Evolutionary conservation across 2,888 invertebrate species (phyloP).

Genomic region (Drosophila trichaetosa): DNA sequence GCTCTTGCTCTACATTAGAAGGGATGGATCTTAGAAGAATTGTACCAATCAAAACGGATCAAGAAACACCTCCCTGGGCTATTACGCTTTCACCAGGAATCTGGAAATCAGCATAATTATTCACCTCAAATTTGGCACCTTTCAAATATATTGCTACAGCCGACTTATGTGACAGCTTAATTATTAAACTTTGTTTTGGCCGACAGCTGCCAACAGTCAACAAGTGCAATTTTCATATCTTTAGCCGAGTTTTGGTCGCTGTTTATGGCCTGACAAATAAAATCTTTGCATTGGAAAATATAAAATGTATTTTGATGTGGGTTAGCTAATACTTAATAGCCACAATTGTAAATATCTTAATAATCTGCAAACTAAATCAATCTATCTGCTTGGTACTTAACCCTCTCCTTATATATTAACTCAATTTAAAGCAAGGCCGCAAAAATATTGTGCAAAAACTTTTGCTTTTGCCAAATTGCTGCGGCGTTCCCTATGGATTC

Average conservation of each 20-base stretch:
- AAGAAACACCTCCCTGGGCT: neutral
- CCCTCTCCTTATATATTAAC: neutral
- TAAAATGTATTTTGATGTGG: constrained; percentile 28
- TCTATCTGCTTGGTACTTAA: neutral
- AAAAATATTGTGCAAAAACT: neutral
- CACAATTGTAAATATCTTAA: constrained; percentile 7
- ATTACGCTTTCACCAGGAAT: neutral
- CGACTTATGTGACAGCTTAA: neutral
- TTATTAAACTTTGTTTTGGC: constrained; percentile 11
- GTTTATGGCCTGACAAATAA: constrained; percentile 5
- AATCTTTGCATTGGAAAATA: constrained; percentile 3
- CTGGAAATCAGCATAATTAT: neutral
- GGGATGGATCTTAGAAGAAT: neutral
- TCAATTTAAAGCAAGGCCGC: constrained; percentile 7
- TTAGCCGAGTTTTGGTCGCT: neutral
- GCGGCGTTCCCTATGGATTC: neutral
- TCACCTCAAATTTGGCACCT: neutral
- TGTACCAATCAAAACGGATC: neutral
- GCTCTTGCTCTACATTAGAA: neutral
- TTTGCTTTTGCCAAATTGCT: constrained; percentile 3
- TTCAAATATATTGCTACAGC: neutral
- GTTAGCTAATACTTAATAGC: neutral
- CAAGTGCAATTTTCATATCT: constrained; percentile 4
- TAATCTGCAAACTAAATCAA: neutral
- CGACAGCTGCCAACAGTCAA: constrained; percentile 37